A percentile compares a stretch with the other conserved stretches of the same genome.
Evolutionary conservation across 2,888 invertebrate species (phyloP).

Genomic region (Diogma glabrata): DNA sequence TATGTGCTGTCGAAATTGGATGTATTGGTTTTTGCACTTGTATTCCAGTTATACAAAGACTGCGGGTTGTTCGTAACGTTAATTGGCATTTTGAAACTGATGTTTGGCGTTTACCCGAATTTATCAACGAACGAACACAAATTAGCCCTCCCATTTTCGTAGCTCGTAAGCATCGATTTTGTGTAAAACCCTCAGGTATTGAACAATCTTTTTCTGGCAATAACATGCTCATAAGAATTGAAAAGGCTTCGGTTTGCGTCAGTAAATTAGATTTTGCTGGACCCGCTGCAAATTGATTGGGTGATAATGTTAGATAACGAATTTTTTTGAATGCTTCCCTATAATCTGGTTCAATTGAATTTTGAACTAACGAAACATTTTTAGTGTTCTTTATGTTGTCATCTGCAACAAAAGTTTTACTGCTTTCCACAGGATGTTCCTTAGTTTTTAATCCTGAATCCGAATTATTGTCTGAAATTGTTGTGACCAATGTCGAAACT

Average conservation of each 20-base stretch:
- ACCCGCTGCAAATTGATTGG: conserved; percentile 73
- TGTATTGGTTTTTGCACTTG: conserved; percentile 66
- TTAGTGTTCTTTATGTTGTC: background rate
- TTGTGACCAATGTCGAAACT: too few relatives aligned
- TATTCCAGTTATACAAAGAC: conserved; percentile 57
- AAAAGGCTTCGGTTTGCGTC: conserved; percentile 64
- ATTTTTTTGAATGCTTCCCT: conserved; percentile 63
- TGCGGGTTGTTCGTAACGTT: conserved; percentile 69
- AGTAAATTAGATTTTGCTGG: conserved; percentile 65
- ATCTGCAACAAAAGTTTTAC: background rate
- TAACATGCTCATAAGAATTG: conserved; percentile 72
- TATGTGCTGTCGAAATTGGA: conserved; percentile 30
- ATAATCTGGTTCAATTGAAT: conserved; percentile 2
- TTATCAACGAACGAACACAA: conserved; percentile 53
- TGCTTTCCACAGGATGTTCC: too few relatives aligned
- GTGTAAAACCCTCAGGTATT: conserved; percentile 64
- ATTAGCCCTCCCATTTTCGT: conserved; percentile 1
- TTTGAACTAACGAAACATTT: too few relatives aligned
- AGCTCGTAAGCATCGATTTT: conserved; percentile 27
- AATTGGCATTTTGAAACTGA: conserved; percentile 66
- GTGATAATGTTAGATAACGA: conserved; percentile 64
- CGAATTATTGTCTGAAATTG: too few relatives aligned
- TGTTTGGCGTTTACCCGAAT: conserved; percentile 59
- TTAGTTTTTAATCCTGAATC: too few relatives aligned
- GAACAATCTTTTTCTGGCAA: conserved; percentile 54